Base-by-base conservation (phyloP, 92 coral and sea anemone species). In the Virgularia gustaviana region DNA sequence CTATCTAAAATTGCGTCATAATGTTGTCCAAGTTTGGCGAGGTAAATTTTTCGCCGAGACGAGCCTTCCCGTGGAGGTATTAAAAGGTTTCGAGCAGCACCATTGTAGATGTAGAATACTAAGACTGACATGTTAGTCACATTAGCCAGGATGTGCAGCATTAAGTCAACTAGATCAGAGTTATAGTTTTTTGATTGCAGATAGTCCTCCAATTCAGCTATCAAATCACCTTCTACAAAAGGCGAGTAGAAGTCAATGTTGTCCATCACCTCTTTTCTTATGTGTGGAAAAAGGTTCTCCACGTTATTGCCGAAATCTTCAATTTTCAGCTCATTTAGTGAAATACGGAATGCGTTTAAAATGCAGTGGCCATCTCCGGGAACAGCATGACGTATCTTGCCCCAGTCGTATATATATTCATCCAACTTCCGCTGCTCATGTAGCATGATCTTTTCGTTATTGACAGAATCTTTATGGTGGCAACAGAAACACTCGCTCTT, bases 341-440 rank as follows among this genome's bases (percentile, higher is more conserved):
- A 63, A 3, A 64, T 49, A 53, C 7, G 0, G 31, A 77, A 65
- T 29, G 82, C 53, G 52, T 77, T 47, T 18, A 77, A 33, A 0
- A 77, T 77, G 54, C 82, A 77, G 30, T 78, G 83, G n/a, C 83
- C 83, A 78, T 78, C 83, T n/a, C 43, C 83, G 1, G 45, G 58
- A 45, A 78, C 83, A 15, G 45, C 57, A 43, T 68, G 71, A 27
- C 83, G 54, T 42, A 44, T 49, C 51, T 65, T 55, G 25, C 83
- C 83, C 70, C 78, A 57, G 29, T 57, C 57, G n/a, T 27, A 56
- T 2, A 78, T 61, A 28, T n/a, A 56, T 43, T 55, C 36, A 28
- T 41, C 42, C 23, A 78, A 53, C 57, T 77, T 64, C 54, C 18
- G 2, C 24, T 9, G 28, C 3, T 76, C 31, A 18, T 32, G 45